Conservation (phyloP, 2,888 invertebrate species). For the Synanthedon andrenaeformis region DNA sequence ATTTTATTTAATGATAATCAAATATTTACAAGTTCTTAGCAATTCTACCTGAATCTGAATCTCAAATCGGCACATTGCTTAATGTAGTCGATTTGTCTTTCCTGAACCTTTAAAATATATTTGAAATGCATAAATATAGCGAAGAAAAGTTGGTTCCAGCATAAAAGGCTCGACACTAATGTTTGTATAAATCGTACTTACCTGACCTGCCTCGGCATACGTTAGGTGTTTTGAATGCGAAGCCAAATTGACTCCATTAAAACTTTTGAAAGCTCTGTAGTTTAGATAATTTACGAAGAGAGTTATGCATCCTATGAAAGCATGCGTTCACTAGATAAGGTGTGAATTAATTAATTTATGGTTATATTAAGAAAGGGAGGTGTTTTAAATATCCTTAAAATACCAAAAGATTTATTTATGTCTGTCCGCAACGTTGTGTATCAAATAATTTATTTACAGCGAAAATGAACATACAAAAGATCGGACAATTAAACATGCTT, state of each 20-base stretch:
- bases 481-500: no score
- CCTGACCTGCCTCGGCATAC: constrained; percentile 27
- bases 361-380: constrained; percentile 23
- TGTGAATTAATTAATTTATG: constrained; percentile 56
- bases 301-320: constrained; percentile 59
- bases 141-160: constrained; percentile 22
- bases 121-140: constrained; percentile 19
- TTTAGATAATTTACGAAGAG: constrained; percentile 64
- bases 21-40: no score
- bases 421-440: no score
- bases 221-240: constrained; percentile 61
- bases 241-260: constrained; percentile 68
- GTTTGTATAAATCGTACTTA: constrained; percentile 52
- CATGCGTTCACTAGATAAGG: constrained; percentile 30
- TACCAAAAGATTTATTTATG: no score
- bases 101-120: constrained; percentile 4
- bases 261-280: constrained; percentile 65
- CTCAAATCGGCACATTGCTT: no score
- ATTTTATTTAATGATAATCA: no score
- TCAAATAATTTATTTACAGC: no score
- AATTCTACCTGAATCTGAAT: no score
- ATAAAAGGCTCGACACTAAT: constrained; percentile 38
- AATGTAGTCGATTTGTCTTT: no score
- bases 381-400: no score
- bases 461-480: no score